Percentiles rank a stretch among this genome's conserved stretches.
Conservation (phyloP, 1,140 invertebrate genomes). For the Drosophila ercepeae region DNA sequence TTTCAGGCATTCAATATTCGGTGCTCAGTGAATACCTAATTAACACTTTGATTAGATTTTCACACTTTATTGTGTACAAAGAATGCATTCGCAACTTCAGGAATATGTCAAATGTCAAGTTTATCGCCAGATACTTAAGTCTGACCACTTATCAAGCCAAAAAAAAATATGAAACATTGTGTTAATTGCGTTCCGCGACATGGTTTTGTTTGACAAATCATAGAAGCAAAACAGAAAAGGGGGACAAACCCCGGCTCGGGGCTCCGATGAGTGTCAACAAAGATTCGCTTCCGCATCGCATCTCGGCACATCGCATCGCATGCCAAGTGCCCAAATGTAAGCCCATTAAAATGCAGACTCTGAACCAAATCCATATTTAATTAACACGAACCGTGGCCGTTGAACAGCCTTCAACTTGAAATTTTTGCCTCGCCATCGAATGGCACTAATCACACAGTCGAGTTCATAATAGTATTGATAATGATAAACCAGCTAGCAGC, state of each 20-base stretch:
- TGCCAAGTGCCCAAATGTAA: constrained; percentile 16
- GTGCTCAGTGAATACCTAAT: not conserved
- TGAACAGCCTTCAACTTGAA: constrained; percentile 75
- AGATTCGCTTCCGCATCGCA: constrained; percentile 60
- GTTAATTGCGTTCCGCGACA: constrained; percentile 59
- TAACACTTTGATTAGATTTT: constrained; percentile 8
- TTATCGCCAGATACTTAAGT: not conserved
- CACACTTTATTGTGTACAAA: not conserved
- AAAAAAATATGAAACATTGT: constrained; percentile 11
- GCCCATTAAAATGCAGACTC: constrained; percentile 65
- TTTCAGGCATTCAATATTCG: not conserved
- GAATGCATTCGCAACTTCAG: constrained; percentile 12
- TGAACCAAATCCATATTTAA: constrained; percentile 74
- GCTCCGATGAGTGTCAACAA: constrained; percentile 1
- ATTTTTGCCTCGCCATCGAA: constrained; percentile 41
- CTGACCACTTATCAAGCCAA: not conserved
- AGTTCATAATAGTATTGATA: constrained; percentile 6
- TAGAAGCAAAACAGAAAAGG: constrained; percentile 18
- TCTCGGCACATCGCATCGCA: not conserved
- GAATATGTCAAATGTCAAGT: constrained; percentile 43
- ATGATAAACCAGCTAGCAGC: constrained; percentile 15
- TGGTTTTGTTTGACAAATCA: constrained; percentile 42
- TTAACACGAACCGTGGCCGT: constrained; percentile 45
- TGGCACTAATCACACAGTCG: constrained; percentile 40
- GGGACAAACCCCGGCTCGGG: constrained; percentile 17